Evolutionary conservation across 2,888 invertebrate genomes (phyloP).

Genomic region (Aspidiotus destructor): DNA sequence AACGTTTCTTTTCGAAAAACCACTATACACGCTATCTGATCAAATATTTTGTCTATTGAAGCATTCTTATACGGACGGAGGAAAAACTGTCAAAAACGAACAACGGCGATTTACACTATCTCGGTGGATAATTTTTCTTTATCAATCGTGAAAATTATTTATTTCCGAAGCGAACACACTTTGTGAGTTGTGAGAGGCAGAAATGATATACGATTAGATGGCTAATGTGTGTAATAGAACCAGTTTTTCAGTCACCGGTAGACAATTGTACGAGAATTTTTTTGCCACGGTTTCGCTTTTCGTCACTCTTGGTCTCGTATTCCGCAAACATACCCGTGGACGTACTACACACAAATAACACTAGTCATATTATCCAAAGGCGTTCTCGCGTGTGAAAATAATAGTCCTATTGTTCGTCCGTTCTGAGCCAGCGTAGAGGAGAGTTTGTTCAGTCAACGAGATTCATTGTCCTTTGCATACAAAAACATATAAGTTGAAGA

Average conservation of each 20-base stretch:
- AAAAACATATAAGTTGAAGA: conserved; percentile 8
- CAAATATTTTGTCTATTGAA: not conserved
- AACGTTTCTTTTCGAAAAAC: too few species aligned
- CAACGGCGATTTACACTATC: not conserved
- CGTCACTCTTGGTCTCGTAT: conserved; percentile 7
- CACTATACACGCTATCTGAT: not conserved
- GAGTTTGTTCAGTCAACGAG: conserved; percentile 9
- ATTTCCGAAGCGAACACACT: not conserved
- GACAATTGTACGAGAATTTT: not conserved
- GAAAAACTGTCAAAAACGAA: not conserved
- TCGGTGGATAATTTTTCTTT: not conserved
- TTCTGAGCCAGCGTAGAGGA: conserved; percentile 10
- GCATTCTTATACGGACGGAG: not conserved
- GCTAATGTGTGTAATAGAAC: conserved; percentile 6
- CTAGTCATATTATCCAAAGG: conserved; percentile 6
- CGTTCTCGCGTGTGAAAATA: conserved; percentile 25
- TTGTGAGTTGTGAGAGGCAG: not conserved
- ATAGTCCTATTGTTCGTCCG: conserved; percentile 26
- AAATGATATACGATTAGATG: not conserved
- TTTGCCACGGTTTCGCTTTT: not conserved
- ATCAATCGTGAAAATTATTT: conserved; percentile 4
- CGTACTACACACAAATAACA: not conserved
- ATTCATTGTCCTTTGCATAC: conserved; percentile 22
- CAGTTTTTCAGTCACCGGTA: not conserved
- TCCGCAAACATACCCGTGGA: not conserved